These are phyloP conservation scores for Microtus pennsylvanicus DNA, from an alignment of 2,113 vertebrate species.

Conservation along the genomic window DNA sequence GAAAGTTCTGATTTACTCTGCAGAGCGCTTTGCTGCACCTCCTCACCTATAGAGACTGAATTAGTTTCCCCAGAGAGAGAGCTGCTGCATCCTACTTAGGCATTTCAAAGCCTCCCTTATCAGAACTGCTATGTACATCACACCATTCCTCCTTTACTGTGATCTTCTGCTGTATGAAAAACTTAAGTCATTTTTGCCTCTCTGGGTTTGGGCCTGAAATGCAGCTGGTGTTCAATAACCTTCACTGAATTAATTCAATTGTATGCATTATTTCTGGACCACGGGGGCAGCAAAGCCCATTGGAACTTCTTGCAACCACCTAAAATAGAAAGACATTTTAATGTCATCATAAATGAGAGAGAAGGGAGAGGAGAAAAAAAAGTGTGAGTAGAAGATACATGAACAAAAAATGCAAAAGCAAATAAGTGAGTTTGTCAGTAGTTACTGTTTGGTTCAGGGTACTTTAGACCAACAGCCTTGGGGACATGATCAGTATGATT, in stretches of 20 bases:
- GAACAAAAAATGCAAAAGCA: not conserved
- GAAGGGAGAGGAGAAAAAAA: not conserved
- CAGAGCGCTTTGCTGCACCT: not conserved
- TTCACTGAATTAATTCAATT: not conserved
- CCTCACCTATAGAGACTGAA: not conserved
- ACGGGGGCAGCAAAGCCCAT: not conserved
- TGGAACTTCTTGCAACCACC: not conserved
- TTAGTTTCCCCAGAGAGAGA: not conserved
- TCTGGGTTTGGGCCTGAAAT: not conserved
- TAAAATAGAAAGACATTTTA: not conserved
- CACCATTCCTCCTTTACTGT: not conserved
- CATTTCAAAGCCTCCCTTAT: not conserved
- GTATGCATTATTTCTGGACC: not conserved
- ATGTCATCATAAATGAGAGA: not conserved
- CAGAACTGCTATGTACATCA: not conserved
- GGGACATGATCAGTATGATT: not conserved
- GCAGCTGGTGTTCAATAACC: not conserved
- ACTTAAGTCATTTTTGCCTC: not conserved
- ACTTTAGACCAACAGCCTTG: not conserved
- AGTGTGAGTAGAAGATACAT: not conserved
- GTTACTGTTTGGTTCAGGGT: not conserved
- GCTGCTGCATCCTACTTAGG: not conserved
- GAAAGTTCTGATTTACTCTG: not conserved
- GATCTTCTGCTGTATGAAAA: not conserved
- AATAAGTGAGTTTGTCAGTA: not conserved